Evolutionary conservation across 1,140 invertebrate genomes (phyloP).

Genomic region (Patella vulgata): DNA sequence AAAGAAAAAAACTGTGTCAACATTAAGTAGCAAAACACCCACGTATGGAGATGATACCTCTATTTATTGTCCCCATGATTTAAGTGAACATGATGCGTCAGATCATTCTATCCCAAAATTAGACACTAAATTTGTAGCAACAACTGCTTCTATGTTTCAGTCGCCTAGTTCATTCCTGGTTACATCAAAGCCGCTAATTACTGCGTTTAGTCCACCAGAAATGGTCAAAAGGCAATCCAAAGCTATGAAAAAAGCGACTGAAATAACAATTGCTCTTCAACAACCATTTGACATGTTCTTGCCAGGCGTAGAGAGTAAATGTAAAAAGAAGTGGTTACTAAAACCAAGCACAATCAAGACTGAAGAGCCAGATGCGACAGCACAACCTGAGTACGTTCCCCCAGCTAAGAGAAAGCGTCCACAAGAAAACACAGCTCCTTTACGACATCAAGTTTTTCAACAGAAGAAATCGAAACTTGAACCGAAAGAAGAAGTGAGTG

Average conservation of each 20-base stretch:
- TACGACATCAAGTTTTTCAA: background rate
- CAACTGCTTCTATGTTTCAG: background rate
- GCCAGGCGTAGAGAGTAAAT: too few species aligned
- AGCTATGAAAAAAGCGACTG: too few species aligned
- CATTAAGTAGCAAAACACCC: background rate
- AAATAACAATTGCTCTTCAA: too few species aligned
- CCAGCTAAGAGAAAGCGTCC: background rate
- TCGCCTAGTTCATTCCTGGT: background rate
- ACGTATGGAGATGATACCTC: background rate
- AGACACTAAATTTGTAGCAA: background rate
- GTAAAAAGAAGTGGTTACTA: too few species aligned
- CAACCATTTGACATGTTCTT: too few species aligned
- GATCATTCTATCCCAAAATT: background rate
- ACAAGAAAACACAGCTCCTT: background rate
- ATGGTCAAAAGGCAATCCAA: too few species aligned
- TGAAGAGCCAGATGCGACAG: background rate
- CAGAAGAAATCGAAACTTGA: background rate
- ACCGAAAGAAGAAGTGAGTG: slow-evolving; percentile 2
- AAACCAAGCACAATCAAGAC: background rate
- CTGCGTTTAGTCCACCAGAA: too few species aligned
- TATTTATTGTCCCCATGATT: background rate
- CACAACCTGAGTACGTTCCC: background rate
- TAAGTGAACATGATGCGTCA: background rate
- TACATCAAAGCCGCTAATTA: background rate
- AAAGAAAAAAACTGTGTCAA: background rate